These are phyloP conservation scores for Acanthopagrus latus DNA, from an alignment of 2,797 vertebrate genomes.

Conservation along the genomic window DNA sequence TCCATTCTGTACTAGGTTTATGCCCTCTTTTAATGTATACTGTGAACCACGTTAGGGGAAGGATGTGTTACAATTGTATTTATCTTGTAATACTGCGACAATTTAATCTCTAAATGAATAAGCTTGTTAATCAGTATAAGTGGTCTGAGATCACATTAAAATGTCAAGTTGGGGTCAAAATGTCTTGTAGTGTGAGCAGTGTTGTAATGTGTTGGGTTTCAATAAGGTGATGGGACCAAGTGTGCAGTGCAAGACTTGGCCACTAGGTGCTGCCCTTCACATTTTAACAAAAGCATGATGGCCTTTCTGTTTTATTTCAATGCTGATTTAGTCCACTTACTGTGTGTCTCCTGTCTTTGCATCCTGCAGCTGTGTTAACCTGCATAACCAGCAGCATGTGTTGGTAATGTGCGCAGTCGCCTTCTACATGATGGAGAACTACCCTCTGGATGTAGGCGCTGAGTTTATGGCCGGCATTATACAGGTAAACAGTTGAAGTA, in stretches of 20 bases:
- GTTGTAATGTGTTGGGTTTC: neutral
- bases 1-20: too few relatives aligned
- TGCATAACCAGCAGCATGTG: slow-evolving; percentile 98
- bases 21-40: too few relatives aligned
- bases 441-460: slow-evolving; percentile 94
- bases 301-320: neutral
- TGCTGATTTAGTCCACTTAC: neutral
- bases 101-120: neutral
- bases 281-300: neutral
- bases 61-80: neutral
- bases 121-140: neutral
- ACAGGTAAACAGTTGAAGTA: slow-evolving; percentile 85
- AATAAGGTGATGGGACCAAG: slow-evolving; percentile 21
- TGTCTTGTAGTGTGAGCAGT: neutral
- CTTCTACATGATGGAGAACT: slow-evolving; percentile 99
- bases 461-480: slow-evolving; percentile 96
- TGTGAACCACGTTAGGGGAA: too few relatives aligned
- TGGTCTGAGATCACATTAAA: neutral
- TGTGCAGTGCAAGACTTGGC: slow-evolving; percentile 1
- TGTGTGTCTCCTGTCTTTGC: slow-evolving; percentile 9
- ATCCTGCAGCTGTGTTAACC: slow-evolving; percentile 90
- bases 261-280: slow-evolving; percentile 44
- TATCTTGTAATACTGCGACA: too few relatives aligned
- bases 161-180: neutral
- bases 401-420: slow-evolving; percentile 97